Conservation (phyloP, 1,140 invertebrate species). For the Theocolax elegans region DNA sequence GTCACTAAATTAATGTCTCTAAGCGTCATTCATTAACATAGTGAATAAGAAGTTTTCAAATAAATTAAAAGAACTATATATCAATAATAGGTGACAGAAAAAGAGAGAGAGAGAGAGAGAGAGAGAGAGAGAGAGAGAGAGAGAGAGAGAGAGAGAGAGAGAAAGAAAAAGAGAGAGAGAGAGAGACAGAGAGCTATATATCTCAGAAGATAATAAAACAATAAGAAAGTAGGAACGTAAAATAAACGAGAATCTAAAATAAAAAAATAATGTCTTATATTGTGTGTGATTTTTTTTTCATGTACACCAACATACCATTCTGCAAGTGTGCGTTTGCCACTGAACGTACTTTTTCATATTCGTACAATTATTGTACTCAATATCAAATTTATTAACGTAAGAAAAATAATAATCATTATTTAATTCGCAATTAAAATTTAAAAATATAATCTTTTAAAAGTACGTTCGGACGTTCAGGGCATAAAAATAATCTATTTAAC, state of each 20-base stretch:
- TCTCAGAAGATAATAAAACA: constrained; percentile 45
- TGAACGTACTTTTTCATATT: constrained; percentile 63
- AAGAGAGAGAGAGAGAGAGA: not conserved
- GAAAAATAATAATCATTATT: too few relatives aligned
- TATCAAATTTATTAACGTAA: too few relatives aligned
- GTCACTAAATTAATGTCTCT: constrained; percentile 56
- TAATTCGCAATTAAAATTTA: not conserved
- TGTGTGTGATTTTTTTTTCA: constrained; percentile 61
- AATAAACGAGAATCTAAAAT: constrained; percentile 57
- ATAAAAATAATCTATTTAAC: constrained; percentile 44
- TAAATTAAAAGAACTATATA: constrained; percentile 8
- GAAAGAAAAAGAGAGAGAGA: too few relatives aligned
- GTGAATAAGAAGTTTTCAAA: constrained; percentile 23
- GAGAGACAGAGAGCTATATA: constrained; percentile 20
- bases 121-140: constrained; percentile 40
- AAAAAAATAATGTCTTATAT: constrained; percentile 61
- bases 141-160: too few relatives aligned
- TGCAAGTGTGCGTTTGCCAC: constrained; percentile 63
- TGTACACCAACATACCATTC: constrained; percentile 70
- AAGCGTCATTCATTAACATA: constrained; percentile 64
- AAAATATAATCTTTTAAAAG: constrained; percentile 52
- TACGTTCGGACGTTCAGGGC: constrained; percentile 50
- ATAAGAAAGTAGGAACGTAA: too few relatives aligned
- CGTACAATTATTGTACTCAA: too few relatives aligned
- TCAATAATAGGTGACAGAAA: not conserved